phyloP scores from a whole-genome alignment of 2,113 vertebrate species.

The Meriones unguiculatus region DNA sequence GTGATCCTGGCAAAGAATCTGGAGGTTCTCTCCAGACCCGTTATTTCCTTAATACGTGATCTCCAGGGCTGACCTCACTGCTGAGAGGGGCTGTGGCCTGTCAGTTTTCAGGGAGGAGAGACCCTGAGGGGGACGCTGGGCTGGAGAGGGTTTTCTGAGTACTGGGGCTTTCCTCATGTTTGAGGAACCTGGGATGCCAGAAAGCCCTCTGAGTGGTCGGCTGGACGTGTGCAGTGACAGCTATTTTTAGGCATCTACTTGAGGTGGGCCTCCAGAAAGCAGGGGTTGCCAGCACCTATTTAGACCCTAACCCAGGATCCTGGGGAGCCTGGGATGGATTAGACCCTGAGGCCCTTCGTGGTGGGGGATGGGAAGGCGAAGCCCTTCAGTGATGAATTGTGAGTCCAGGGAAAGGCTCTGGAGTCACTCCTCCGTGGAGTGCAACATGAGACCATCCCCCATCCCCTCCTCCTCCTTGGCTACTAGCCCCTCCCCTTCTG shows the following conservation, averaged over 20 bases:
- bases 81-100: neutral
- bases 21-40: constrained; percentile 45
- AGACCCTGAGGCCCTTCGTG: neutral
- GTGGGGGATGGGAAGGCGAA: no score
- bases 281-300: neutral
- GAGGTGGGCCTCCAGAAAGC: neutral
- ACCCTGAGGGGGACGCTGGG: neutral
- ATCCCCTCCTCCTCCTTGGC: neutral
- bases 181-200: neutral
- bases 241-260: neutral
- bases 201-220: neutral
- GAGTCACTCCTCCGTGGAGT: neutral
- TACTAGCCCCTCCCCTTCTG: neutral
- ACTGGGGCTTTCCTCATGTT: neutral
- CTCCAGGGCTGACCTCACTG: constrained; percentile 39
- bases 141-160: neutral
- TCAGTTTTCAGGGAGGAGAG: neutral
- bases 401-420: neutral
- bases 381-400: neutral
- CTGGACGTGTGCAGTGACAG: neutral
- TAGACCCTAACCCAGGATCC: neutral
- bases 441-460: neutral
- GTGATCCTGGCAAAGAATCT: constrained; percentile 49
- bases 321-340: neutral
- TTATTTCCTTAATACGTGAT: neutral